Evolutionary conservation across 2,797 vertebrate genomes (phyloP).

Genomic region (Hozukius guyotensis): DNA sequence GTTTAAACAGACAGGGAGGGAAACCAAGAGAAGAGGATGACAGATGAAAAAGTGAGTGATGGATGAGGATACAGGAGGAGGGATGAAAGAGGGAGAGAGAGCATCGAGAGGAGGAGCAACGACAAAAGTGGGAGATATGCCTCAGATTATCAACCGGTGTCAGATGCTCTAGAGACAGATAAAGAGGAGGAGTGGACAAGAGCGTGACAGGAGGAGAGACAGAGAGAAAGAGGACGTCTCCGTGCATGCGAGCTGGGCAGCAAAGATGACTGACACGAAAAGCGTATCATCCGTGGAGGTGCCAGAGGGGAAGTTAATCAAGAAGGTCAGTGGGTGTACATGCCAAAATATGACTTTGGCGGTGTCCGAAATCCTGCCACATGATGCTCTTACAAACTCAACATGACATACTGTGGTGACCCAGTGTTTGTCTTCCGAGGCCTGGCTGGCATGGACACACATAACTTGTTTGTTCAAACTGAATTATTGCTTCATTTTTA

Average conservation of each 20-base stretch:
- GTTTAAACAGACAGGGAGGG: neutral
- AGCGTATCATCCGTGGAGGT: slow-evolving; percentile 68
- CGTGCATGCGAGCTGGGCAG: slow-evolving; percentile 62
- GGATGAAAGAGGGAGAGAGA: slow-evolving; percentile 33
- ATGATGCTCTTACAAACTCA: neutral
- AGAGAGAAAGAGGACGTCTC: slow-evolving; percentile 40
- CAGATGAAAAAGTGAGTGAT: slow-evolving; percentile 40
- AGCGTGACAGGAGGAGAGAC: slow-evolving; percentile 34
- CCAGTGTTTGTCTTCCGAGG: neutral
- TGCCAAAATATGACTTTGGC: slow-evolving; percentile 1
- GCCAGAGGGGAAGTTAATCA: slow-evolving; percentile 76
- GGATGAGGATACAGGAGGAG: slow-evolving; percentile 45
- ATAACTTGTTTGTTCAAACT: neutral
- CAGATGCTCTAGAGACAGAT: slow-evolving; percentile 64
- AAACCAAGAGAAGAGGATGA: neutral
- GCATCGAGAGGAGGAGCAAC: slow-evolving; percentile 74
- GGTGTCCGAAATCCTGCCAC: neutral
- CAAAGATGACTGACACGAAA: slow-evolving; percentile 72
- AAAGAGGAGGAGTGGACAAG: slow-evolving; percentile 58
- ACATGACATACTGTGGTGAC: neutral
- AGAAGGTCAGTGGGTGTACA: slow-evolving; percentile 75
- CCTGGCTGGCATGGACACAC: neutral
- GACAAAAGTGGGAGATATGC: slow-evolving; percentile 56
- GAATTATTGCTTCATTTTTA: neutral
- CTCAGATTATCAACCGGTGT: slow-evolving; percentile 75